Evolutionary conservation across 2,888 invertebrate genomes (phyloP).

Genomic region (Ormia ochracea): DNA sequence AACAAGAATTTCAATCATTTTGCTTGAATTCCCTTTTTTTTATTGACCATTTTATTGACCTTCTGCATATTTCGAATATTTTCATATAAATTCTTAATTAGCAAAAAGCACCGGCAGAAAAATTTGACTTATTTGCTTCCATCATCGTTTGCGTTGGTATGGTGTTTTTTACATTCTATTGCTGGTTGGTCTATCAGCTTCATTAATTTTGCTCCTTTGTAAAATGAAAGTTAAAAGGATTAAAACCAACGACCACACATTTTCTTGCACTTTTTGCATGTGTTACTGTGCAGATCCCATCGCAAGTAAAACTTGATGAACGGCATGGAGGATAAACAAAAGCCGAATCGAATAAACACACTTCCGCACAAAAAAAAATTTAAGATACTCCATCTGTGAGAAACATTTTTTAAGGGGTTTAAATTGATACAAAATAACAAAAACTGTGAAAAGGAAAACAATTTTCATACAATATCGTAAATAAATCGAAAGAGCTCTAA

Average conservation of each 20-base stretch:
- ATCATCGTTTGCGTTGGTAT: not conserved
- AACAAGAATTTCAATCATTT: too few species aligned
- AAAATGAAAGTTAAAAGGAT: slow-evolving; percentile 16
- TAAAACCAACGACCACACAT: not conserved
- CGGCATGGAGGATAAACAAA: slow-evolving; percentile 14
- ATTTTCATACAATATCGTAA: slow-evolving; percentile 46
- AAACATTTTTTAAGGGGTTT: not conserved
- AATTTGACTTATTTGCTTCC: not conserved
- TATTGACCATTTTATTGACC: too few species aligned
- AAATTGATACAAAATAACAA: slow-evolving; percentile 22
- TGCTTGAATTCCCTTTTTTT: not conserved
- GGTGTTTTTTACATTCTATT: not conserved
- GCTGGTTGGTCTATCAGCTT: not conserved
- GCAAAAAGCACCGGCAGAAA: not conserved
- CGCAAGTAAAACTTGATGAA: slow-evolving; percentile 41
- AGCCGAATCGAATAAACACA: slow-evolving; percentile 4
- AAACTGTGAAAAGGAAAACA: slow-evolving; percentile 39
- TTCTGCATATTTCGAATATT: not conserved
- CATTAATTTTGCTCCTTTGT: slow-evolving; percentile 14
- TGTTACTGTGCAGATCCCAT: slow-evolving; percentile 25
- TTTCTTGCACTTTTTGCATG: not conserved
- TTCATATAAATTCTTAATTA: not conserved
- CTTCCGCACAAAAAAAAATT: too few species aligned
- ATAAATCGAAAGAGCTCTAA: slow-evolving; percentile 26
- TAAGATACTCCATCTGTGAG: not conserved